Evolutionary conservation across 2,888 invertebrate species (phyloP).

Genomic region (Scelioninae gen. 1): DNA sequence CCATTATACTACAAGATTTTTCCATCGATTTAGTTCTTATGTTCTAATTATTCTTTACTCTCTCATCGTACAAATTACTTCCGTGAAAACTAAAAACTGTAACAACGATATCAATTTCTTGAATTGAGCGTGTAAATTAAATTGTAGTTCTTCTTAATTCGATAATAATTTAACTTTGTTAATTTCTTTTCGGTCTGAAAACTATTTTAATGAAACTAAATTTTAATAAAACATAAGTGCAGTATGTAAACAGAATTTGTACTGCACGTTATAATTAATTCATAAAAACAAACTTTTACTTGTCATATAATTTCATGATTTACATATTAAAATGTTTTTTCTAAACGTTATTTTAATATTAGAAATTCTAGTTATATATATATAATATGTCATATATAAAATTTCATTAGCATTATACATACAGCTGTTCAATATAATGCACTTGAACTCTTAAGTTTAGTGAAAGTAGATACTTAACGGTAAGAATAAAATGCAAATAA

Average conservation of each 20-base stretch:
- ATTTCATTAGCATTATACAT: constrained; percentile 28
- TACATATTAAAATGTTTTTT: too few species aligned
- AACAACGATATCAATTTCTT: constrained; percentile 16
- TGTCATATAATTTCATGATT: too few species aligned
- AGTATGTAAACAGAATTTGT: neutral
- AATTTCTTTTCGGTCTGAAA: too few species aligned
- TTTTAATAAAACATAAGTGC: neutral
- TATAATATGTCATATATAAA: constrained; percentile 12
- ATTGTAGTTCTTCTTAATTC: neutral
- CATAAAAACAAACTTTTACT: neutral
- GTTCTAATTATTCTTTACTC: constrained; percentile 14
- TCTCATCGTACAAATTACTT: constrained; percentile 6
- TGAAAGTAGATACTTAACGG: constrained; percentile 68
- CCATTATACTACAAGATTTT: neutral
- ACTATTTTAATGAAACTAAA: neutral
- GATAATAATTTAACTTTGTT: neutral
- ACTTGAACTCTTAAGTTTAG: constrained; percentile 64
- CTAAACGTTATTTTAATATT: constrained; percentile 13
- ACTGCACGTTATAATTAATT: neutral
- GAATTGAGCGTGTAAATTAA: constrained; percentile 13
- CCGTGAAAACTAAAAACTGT: constrained; percentile 9
- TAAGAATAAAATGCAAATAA: constrained; percentile 66
- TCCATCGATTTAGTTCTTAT: neutral
- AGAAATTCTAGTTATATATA: constrained; percentile 13
- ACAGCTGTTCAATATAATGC: constrained; percentile 44